Percentiles rank a stretch among this genome's conserved stretches.
Conservation (phyloP, 1,140 invertebrate species). For the Planococcus citri region DNA sequence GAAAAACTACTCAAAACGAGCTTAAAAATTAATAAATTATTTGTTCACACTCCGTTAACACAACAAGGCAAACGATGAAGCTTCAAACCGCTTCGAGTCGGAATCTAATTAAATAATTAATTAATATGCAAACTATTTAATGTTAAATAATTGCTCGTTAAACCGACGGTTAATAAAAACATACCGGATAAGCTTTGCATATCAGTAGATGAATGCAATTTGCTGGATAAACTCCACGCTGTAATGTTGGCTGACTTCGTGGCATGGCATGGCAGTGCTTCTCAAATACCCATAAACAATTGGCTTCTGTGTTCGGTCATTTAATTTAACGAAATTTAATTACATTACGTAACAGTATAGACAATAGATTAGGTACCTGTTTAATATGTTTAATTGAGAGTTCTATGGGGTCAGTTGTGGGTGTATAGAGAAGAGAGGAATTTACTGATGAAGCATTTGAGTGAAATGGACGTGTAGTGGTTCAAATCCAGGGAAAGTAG, state of each 20-base stretch:
- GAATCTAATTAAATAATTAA: constrained; percentile 1
- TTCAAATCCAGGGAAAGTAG: too few relatives aligned
- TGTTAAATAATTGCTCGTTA: constrained; percentile 7
- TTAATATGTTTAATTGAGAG: too few relatives aligned
- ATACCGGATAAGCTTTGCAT: neutral
- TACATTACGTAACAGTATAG: too few relatives aligned
- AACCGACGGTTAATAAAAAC: neutral
- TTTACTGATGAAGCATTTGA: too few relatives aligned
- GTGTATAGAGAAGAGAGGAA: too few relatives aligned
- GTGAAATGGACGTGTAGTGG: too few relatives aligned
- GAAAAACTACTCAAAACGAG: neutral
- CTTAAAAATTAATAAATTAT: constrained; percentile 9
- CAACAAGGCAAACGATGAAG: neutral
- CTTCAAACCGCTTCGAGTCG: neutral
- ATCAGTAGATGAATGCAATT: constrained; percentile 3
- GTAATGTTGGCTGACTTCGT: neutral
- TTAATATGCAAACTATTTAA: neutral
- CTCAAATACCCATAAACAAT: neutral
- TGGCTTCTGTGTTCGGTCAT: neutral
- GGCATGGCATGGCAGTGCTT: neutral
- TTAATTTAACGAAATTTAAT: too few relatives aligned
- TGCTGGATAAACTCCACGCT: neutral
- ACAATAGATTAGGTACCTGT: too few relatives aligned
- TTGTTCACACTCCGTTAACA: constrained; percentile 6
- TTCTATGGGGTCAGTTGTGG: too few relatives aligned